A percentile compares a stretch with the other conserved stretches of the same genome.
Evolutionary conservation across 2,888 invertebrate species (phyloP).

Genomic region (Cerastoderma edule): DNA sequence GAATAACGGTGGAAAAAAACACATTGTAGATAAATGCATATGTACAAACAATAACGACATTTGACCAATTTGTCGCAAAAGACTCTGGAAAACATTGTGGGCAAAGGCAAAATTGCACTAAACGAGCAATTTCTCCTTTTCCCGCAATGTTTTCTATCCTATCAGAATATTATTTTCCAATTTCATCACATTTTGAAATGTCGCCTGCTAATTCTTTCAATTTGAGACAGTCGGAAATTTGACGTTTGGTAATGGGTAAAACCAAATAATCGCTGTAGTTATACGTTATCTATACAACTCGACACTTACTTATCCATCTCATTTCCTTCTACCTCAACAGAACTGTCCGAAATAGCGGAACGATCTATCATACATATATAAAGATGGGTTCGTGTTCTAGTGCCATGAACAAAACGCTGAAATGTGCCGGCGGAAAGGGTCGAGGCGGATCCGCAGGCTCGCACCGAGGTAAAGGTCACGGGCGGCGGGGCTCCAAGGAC

Average conservation of each 20-base stretch:
- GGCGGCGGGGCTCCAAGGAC: too few relatives aligned
- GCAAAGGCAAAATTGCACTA: not conserved
- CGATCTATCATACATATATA: too few relatives aligned
- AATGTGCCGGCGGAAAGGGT: too few relatives aligned
- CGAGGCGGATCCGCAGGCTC: too few relatives aligned
- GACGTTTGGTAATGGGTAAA: not conserved
- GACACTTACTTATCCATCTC: not conserved
- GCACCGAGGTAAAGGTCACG: too few relatives aligned
- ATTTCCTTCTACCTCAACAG: not conserved
- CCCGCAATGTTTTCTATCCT: conserved; percentile 9
- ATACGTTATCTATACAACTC: not conserved
- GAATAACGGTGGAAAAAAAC: too few relatives aligned
- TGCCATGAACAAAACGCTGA: too few relatives aligned
- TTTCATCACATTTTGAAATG: too few relatives aligned
- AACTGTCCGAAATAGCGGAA: too few relatives aligned
- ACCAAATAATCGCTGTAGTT: not conserved
- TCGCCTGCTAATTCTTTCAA: not conserved
- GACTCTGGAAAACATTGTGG: not conserved
- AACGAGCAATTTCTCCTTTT: conserved; percentile 7
- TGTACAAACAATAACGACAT: conserved; percentile 6
- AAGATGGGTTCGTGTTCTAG: too few relatives aligned
- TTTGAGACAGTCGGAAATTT: not conserved
- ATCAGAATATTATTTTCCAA: too few relatives aligned
- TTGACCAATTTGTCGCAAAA: not conserved
- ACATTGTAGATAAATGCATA: not conserved